Conservation (phyloP, 2,797 vertebrate genomes). For the Tachyglossus aculeatus region DNA sequence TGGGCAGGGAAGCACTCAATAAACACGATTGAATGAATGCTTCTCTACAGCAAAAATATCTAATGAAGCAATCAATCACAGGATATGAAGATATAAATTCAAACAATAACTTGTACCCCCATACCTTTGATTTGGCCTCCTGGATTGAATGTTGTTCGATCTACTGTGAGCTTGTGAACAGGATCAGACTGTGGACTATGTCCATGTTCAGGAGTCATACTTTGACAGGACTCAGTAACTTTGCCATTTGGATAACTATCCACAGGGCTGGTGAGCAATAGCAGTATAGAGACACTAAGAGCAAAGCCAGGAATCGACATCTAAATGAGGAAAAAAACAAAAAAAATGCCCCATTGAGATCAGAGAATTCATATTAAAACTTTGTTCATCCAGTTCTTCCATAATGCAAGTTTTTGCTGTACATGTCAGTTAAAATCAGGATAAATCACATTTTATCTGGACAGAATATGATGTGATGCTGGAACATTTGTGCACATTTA, state of each 20-base stretch:
- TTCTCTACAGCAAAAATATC: not conserved
- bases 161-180: conserved; percentile 72
- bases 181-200: conserved; percentile 56
- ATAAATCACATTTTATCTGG: too few species aligned
- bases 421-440: too few species aligned
- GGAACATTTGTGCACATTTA: too few species aligned
- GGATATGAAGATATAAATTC: not conserved
- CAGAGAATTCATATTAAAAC: too few species aligned
- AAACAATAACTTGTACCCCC: not conserved
- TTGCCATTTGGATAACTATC: conserved; percentile 74
- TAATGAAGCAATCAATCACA: not conserved
- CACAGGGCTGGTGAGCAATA: conserved; percentile 35
- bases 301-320: conserved; percentile 48
- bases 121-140: conserved; percentile 82
- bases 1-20: too few species aligned
- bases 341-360: not conserved
- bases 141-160: conserved; percentile 72
- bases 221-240: conserved; percentile 72
- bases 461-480: too few species aligned
- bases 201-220: conserved; percentile 80
- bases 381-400: too few species aligned
- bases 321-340: conserved; percentile 58
- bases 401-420: too few species aligned
- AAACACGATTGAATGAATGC: too few species aligned
- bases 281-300: conserved; percentile 31